Percentiles rank a stretch among this genome's conserved stretches.
phyloP scores from a whole-genome alignment of 2,797 vertebrate genomes.

The Liasis olivaceus region DNA sequence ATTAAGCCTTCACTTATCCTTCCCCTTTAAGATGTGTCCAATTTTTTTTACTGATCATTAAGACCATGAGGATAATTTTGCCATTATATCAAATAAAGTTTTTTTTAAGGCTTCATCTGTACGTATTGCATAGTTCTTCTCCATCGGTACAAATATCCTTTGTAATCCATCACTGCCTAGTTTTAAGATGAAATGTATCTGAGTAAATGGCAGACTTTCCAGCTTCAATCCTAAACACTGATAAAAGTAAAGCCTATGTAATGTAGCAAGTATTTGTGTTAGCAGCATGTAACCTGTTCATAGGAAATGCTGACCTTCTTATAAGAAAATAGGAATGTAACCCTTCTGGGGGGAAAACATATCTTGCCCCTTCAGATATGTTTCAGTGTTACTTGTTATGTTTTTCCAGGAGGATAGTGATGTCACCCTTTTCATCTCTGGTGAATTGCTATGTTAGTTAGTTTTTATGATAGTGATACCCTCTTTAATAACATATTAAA shows the following conservation, averaged over 20 bases:
- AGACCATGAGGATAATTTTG: not conserved
- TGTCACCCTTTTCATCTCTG: not conserved
- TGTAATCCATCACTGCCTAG: not conserved
- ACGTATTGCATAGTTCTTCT: not conserved
- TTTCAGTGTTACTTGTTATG: not conserved
- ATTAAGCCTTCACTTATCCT: not conserved
- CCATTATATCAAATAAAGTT: not conserved
- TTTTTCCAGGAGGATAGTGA: slow-evolving; percentile 1
- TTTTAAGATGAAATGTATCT: not conserved
- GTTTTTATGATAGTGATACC: not conserved
- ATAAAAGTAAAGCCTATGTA: not conserved
- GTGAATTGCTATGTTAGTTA: not conserved
- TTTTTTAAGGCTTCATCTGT: not conserved
- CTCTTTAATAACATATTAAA: not conserved
- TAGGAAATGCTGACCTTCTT: not conserved
- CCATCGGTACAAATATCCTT: not conserved
- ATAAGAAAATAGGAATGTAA: not conserved
- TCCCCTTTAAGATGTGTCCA: not conserved
- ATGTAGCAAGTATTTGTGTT: not conserved
- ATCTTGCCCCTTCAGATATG: not conserved
- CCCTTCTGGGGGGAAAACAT: not conserved
- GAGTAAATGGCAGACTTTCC: not conserved
- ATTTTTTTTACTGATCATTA: not conserved
- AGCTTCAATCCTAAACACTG: not conserved
- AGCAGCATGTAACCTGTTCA: not conserved